Conservation (phyloP, 2,888 invertebrate genomes). For the Nematopogon swammerdamellus region DNA sequence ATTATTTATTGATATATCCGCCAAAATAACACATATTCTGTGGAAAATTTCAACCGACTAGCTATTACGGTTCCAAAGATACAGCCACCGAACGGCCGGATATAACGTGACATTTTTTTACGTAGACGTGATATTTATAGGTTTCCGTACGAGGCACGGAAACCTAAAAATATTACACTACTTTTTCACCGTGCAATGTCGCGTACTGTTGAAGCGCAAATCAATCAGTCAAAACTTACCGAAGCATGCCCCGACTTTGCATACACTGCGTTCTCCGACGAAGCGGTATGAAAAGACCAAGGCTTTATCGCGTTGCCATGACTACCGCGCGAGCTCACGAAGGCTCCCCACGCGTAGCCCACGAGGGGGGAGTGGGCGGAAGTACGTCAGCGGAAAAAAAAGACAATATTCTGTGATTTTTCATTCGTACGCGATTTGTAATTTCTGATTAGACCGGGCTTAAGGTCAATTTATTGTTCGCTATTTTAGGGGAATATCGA, state of each 20-base stretch:
- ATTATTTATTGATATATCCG: too few species aligned
- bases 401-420: not conserved
- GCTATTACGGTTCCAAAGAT: too few species aligned
- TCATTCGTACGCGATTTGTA: not conserved
- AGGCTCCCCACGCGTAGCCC: not conserved
- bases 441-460: not conserved
- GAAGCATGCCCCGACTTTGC: constrained; percentile 6
- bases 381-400: not conserved
- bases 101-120: too few species aligned
- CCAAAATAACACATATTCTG: too few species aligned
- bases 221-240: too few species aligned
- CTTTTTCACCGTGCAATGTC: too few species aligned
- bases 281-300: constrained; percentile 51
- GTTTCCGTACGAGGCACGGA: too few species aligned
- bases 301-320: constrained; percentile 56
- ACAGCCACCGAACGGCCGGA: too few species aligned
- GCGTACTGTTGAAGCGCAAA: too few species aligned
- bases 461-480: not conserved
- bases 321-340: constrained; percentile 36
- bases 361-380: not conserved
- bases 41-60: too few species aligned
- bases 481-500: not conserved
- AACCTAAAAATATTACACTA: too few species aligned
- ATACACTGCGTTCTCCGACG: constrained; percentile 26
- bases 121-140: too few species aligned